Conservation (phyloP, 2,888 invertebrate species). For the Pseudococcus jackbeardsleyi region DNA sequence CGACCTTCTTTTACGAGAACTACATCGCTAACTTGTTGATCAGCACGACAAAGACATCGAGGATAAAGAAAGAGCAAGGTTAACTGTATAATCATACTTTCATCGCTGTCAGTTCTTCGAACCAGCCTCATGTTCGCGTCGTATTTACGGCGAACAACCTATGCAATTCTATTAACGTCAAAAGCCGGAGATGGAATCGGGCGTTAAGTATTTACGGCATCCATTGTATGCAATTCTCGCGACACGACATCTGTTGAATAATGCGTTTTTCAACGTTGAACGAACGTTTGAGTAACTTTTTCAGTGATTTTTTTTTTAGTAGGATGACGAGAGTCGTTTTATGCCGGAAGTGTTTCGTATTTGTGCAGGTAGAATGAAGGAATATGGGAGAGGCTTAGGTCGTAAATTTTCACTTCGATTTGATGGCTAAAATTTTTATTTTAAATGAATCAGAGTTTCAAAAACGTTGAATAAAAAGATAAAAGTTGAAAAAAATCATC, state of each 20-base stretch:
- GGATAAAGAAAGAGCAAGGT: background rate
- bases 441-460: too few relatives aligned
- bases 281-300: background rate
- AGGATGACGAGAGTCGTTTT: background rate
- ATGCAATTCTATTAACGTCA: conserved; percentile 2
- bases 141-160: conserved; percentile 3
- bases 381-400: background rate
- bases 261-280: background rate
- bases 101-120: background rate
- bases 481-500: too few relatives aligned
- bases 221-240: conserved; percentile 10
- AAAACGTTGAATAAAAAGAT: too few relatives aligned
- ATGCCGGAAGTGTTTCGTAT: background rate
- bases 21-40: background rate
- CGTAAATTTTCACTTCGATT: too few relatives aligned
- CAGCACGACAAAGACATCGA: background rate
- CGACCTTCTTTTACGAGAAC: too few relatives aligned
- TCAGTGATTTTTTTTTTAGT: background rate
- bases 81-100: background rate
- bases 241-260: conserved; percentile 10
- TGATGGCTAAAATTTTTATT: too few relatives aligned
- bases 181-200: background rate
- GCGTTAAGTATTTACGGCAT: background rate
- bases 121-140: background rate
- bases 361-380: background rate